These are phyloP conservation scores for Hypsopygia costalis DNA, from an alignment of 2,888 invertebrate species.

Conservation along the genomic window DNA sequence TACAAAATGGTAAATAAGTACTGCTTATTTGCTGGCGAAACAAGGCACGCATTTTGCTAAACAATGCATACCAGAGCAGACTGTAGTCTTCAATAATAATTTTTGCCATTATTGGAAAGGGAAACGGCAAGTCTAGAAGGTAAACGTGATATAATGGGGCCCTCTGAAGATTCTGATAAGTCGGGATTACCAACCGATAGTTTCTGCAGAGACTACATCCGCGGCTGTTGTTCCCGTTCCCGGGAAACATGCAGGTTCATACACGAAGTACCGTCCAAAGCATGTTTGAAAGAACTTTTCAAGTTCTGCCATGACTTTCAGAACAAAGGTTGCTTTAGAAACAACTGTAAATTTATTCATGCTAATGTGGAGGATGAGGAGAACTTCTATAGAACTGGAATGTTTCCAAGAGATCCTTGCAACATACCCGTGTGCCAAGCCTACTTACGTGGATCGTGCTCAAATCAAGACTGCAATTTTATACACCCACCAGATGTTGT, in stretches of 20 bases:
- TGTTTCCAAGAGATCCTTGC: slow-evolving; percentile 75
- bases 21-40: too few species aligned
- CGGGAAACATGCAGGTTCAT: slow-evolving; percentile 78
- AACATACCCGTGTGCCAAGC: slow-evolving; percentile 81
- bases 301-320: slow-evolving; percentile 83
- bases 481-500: slow-evolving; percentile 49
- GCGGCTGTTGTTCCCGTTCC: slow-evolving; percentile 65
- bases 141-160: slow-evolving; percentile 44
- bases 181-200: slow-evolving; percentile 30
- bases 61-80: too few species aligned
- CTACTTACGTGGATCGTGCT: slow-evolving; percentile 78
- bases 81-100: too few species aligned
- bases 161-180: slow-evolving; percentile 46
- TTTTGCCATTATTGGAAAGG: slow-evolving; percentile 41
- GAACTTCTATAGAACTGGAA: slow-evolving; percentile 82
- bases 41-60: too few species aligned
- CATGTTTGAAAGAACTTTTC: slow-evolving; percentile 58
- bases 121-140: slow-evolving; percentile 27
- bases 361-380: slow-evolving; percentile 86
- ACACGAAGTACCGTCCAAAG: slow-evolving; percentile 60
- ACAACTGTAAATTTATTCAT: slow-evolving; percentile 85
- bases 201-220: slow-evolving; percentile 74
- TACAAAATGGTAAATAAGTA: too few species aligned
- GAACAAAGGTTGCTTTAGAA: slow-evolving; percentile 84
- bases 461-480: slow-evolving; percentile 64